A percentile compares a stretch with the other conserved stretches of the same genome.
Evolutionary conservation across 2,888 invertebrate species (phyloP).

Genomic region (Baronia brevicornis): DNA sequence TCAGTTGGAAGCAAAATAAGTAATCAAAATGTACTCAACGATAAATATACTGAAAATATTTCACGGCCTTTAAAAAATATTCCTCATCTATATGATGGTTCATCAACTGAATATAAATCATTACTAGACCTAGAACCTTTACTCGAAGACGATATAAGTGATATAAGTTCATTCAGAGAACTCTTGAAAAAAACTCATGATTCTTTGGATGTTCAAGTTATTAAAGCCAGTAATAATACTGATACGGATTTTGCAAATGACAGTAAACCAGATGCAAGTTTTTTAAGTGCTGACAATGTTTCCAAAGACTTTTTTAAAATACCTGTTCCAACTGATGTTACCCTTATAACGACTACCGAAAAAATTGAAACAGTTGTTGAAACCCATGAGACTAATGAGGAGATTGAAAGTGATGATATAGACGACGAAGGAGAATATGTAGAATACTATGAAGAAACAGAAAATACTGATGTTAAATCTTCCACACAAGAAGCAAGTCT

Average conservation of each 20-base stretch:
- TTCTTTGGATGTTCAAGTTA: slow-evolving; percentile 72
- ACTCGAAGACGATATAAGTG: slow-evolving; percentile 75
- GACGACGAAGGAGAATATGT: slow-evolving; percentile 53
- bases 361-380: slow-evolving; percentile 28
- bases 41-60: slow-evolving; percentile 32
- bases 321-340: slow-evolving; percentile 12
- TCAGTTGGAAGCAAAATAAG: slow-evolving; percentile 28
- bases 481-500: slow-evolving; percentile 31
- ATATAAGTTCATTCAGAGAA: slow-evolving; percentile 63
- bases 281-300: slow-evolving; percentile 54
- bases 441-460: slow-evolving; percentile 59
- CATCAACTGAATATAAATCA: slow-evolving; percentile 67
- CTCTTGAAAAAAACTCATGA: slow-evolving; percentile 62
- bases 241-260: slow-evolving; percentile 40
- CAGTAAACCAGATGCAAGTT: slow-evolving; percentile 61
- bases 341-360: slow-evolving; percentile 26
- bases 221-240: slow-evolving; percentile 52
- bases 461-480: slow-evolving; percentile 42
- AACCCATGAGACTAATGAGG: slow-evolving; percentile 28
- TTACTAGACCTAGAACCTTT: slow-evolving; percentile 73
- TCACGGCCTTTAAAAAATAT: slow-evolving; percentile 34
- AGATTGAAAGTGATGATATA: slow-evolving; percentile 35
- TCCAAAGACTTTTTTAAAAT: slow-evolving; percentile 30
- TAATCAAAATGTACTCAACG: slow-evolving; percentile 29
- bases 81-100: slow-evolving; percentile 34